These are phyloP conservation scores for Ctenoplectra terminalis DNA, from an alignment of 1,140 invertebrate species.

Conservation along the genomic window DNA sequence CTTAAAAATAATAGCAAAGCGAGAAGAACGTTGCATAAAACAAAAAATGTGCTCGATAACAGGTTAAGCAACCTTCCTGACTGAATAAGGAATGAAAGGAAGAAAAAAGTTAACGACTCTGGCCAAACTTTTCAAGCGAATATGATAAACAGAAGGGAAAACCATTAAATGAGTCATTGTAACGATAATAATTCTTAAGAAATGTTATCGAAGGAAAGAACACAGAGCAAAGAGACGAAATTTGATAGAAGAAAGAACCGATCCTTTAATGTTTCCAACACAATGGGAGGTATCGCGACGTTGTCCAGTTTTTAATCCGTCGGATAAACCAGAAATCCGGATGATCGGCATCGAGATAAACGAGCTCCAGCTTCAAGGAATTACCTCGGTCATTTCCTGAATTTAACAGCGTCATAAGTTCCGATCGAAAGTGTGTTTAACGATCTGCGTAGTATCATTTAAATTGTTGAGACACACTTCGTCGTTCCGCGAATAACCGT, in stretches of 20 bases:
- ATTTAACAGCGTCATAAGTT: constrained; percentile 18
- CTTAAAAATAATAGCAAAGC: too few relatives aligned
- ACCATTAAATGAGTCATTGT: too few relatives aligned
- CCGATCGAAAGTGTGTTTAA: constrained; percentile 1
- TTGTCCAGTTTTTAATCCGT: background rate
- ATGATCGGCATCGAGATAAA: background rate
- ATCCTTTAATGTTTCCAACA: background rate
- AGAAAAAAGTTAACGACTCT: background rate
- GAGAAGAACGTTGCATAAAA: too few relatives aligned
- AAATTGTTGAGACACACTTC: constrained; percentile 16
- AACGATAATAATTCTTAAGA: too few relatives aligned
- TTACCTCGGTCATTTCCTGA: background rate
- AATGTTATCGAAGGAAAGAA: too few relatives aligned
- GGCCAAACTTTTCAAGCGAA: too few relatives aligned
- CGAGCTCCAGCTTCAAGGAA: background rate
- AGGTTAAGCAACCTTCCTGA: too few relatives aligned
- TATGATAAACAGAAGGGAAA: too few relatives aligned
- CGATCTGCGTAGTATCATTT: constrained; percentile 40
- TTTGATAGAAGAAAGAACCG: background rate
- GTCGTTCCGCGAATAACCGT: background rate
- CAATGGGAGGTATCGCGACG: background rate
- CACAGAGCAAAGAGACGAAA: too few relatives aligned
- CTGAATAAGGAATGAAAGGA: too few relatives aligned
- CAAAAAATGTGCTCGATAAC: background rate
- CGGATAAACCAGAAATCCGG: background rate